Percentiles rank a stretch among this genome's conserved stretches.
Conservation (phyloP, 30 jellyfish, hydroid and myxozoan species). For the Aurelia coerulea region DNA sequence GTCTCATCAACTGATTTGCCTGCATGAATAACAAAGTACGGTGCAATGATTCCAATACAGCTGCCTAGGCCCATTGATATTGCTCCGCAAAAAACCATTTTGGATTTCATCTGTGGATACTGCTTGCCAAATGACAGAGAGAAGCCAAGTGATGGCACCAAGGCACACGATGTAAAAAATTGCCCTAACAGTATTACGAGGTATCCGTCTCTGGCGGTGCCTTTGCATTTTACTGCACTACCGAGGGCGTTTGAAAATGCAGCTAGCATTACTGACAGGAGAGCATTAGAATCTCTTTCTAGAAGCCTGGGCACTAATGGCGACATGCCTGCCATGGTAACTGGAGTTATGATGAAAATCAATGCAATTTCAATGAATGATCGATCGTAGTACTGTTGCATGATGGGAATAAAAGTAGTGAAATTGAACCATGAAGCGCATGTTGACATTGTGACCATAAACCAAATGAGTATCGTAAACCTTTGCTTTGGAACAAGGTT, state of each 20-base stretch:
- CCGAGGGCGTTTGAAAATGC: constrained; percentile 72
- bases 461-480: constrained; percentile 27
- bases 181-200: constrained; percentile 29
- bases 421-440: constrained; percentile 52
- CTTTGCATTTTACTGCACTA: constrained; percentile 51
- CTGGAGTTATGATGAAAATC: constrained; percentile 11
- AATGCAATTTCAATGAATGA: background rate
- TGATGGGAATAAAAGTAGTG: constrained; percentile 13
- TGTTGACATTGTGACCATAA: constrained; percentile 9
- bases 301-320: constrained; percentile 13
- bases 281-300: background rate
- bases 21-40: constrained; percentile 9
- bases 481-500: constrained; percentile 33
- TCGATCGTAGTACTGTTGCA: constrained; percentile 27
- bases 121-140: background rate
- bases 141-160: constrained; percentile 14
- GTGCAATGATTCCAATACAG: constrained; percentile 23
- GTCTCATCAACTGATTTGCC: background rate
- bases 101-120: background rate
- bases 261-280: constrained; percentile 20
- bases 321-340: background rate
- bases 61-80: constrained; percentile 19
- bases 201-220: constrained; percentile 46
- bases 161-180: constrained; percentile 13
- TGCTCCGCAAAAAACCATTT: background rate